A percentile compares a stretch with the other conserved stretches of the same genome.
phyloP scores from a whole-genome alignment of 2,113 vertebrate species.

The Hypocryptadius cinnamomeus region DNA sequence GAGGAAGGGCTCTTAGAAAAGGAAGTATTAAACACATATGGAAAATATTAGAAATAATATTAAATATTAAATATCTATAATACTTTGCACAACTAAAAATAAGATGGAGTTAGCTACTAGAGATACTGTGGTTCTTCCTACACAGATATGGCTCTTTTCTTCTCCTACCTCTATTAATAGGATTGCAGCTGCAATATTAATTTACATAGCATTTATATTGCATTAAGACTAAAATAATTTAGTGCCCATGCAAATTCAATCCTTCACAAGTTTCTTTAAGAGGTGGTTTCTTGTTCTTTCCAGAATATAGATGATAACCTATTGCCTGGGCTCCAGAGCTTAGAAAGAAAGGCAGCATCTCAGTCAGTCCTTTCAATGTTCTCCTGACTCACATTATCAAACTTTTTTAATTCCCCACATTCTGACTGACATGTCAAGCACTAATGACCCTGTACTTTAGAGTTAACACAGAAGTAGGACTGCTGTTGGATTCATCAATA shows the following conservation, averaged over 20 bases:
- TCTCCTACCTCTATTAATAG: constrained; percentile 14
- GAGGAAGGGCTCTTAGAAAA: background rate
- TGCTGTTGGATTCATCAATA: background rate
- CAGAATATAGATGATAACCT: background rate
- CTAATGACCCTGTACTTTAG: background rate
- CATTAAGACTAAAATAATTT: background rate
- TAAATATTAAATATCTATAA: background rate
- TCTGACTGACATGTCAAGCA: background rate
- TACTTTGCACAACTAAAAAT: background rate
- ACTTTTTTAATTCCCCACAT: background rate
- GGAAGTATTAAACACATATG: background rate
- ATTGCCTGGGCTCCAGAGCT: background rate
- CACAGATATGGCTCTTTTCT: background rate
- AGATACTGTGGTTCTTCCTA: background rate
- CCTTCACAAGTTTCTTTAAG: background rate
- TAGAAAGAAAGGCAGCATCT: background rate
- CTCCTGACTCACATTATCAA: background rate
- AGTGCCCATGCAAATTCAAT: background rate
- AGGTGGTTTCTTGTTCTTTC: background rate
- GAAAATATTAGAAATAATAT: background rate
- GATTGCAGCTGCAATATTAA: background rate
- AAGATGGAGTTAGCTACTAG: background rate
- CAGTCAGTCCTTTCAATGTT: background rate
- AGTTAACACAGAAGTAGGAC: background rate
- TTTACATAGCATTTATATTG: background rate